Base-by-base conservation (phyloP, 1,140 invertebrate genomes). In the Drosophila miranda region DNA sequence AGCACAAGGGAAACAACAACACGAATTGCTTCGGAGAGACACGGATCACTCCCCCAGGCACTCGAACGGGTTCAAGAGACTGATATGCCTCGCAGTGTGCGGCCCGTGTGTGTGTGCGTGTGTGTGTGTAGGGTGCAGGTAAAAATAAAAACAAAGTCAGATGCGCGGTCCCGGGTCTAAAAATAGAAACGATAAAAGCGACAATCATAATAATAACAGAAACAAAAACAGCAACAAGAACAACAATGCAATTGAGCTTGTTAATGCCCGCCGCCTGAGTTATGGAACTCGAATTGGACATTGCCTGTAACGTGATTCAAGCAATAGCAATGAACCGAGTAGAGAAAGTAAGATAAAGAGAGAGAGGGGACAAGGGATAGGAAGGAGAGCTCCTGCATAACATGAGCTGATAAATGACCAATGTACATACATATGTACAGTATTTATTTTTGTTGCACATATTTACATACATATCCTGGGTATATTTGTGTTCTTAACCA, bases 171-270 rank as follows among this genome's bases (percentile, higher is more conserved):
- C 34, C 34, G 4, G 3, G 51, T 68, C 64, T 68, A 68, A 56
- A 68, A 68, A 68, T 68, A 68, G 64, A 26, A 43, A 53, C 11
- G 49, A 67, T 67, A 67, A 68, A 67, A 67, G 63, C 28, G 11
- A 64, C 43, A 67, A 68, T 67, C 66, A 67, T 49, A 55, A 42
- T 56, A 48, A 62, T 42, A 67, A 23, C 26, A 54, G 60, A 44
- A 74, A 49, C 14, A 71, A 55, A 46, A 67, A 21, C 23, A 53
- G 60, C 46, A 74, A 42, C 8, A 75, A 62, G 57, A 78, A 78
- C 48, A 70, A 83, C 66, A 72, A 79, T 54, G 38, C 49, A 75
- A 68, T 75, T 71, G 21, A 56, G 43, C 62, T 68, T 62, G 55
- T 75, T 54, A 19, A 34, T 43, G 28, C 4, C 34, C 34, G 34